phyloP scores from a whole-genome alignment of 2,888 invertebrate genomes.

The Lepidocyrtoides sp. region DNA sequence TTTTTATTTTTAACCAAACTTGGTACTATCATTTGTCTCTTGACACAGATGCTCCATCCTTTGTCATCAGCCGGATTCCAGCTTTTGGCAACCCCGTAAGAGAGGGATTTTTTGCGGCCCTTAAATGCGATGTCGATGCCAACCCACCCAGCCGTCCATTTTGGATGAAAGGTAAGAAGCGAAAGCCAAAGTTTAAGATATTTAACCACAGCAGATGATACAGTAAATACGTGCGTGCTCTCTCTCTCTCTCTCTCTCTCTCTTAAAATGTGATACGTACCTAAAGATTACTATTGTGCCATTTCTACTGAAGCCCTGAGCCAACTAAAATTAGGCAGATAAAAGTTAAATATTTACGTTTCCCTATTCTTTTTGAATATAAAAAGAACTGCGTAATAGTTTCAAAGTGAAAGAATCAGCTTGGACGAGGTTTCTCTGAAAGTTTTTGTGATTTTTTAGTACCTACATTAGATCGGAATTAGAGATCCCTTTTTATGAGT shows the following conservation, averaged over 20 bases:
- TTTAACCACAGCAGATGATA: constrained; percentile 5
- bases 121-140: constrained; percentile 97
- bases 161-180: constrained; percentile 91
- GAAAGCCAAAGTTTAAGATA: constrained; percentile 27
- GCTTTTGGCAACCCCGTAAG: constrained; percentile 96
- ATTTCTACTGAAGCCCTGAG: neutral
- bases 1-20: constrained; percentile 31
- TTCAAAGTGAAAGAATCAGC: neutral
- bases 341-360: neutral
- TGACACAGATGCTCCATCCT: constrained; percentile 95
- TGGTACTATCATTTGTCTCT: constrained; percentile 83
- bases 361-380: neutral
- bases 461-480: neutral
- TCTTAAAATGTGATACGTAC: constrained; percentile 4
- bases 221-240: neutral
- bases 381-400: neutral
- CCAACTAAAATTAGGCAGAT: constrained; percentile 1
- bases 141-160: constrained; percentile 95
- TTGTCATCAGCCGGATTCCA: constrained; percentile 97
- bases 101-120: constrained; percentile 95
- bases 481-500: neutral
- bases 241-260: no score
- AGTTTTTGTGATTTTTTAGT: constrained; percentile 2
- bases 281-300: neutral
- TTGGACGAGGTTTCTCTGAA: neutral